A percentile compares a stretch with the other conserved stretches of the same genome.
phyloP scores from a whole-genome alignment of 1,140 invertebrate species.

The Pseudomyrmex dendroicus region DNA sequence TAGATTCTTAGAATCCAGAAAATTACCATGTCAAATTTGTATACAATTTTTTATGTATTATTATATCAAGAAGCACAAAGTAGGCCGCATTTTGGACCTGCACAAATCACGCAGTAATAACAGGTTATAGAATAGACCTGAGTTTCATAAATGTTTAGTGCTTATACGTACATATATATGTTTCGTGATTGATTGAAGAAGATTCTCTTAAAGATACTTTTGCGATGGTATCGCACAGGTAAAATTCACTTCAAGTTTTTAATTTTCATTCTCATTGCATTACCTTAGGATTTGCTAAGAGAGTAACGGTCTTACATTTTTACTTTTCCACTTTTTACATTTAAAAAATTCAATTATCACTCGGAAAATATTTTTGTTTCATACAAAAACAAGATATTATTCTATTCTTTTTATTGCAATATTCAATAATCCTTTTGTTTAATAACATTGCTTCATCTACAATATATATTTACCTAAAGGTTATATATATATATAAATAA shows the following conservation, averaged over 20 bases:
- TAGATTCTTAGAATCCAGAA: background rate
- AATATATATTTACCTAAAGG: constrained; percentile 1
- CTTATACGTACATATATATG: constrained; percentile 6
- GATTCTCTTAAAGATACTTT: constrained; percentile 37
- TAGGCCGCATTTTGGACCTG: constrained; percentile 32
- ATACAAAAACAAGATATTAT: background rate
- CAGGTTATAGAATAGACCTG: constrained; percentile 16
- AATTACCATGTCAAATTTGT: background rate
- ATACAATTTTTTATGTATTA: constrained; percentile 4
- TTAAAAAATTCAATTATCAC: constrained; percentile 13
- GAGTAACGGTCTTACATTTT: constrained; percentile 1
- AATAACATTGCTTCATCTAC: background rate
- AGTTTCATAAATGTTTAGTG: constrained; percentile 35
- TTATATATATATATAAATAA: background rate
- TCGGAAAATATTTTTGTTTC: background rate
- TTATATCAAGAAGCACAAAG: constrained; percentile 12
- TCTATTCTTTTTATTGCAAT: constrained; percentile 12
- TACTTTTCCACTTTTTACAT: background rate
- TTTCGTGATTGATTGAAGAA: constrained; percentile 21
- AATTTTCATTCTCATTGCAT: constrained; percentile 7
- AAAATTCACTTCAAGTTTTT: constrained; percentile 1
- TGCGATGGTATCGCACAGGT: background rate
- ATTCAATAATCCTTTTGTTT: background rate
- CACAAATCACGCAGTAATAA: constrained; percentile 6
- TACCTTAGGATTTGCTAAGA: background rate